Evolutionary conservation across 92 coral and sea anemone genomes (phyloP).

Genomic region (Heteractis magnifica): DNA sequence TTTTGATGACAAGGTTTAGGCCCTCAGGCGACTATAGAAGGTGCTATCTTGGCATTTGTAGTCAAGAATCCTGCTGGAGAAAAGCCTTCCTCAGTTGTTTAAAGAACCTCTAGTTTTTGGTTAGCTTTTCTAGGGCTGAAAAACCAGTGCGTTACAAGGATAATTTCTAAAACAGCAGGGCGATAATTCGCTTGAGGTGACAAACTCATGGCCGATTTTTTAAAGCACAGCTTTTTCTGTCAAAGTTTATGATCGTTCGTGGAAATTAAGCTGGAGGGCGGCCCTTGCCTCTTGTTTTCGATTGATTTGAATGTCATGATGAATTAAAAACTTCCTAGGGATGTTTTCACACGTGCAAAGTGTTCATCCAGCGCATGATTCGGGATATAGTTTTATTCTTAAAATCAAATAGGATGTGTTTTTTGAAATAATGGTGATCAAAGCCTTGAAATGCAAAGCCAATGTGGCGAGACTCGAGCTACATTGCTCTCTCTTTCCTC

Average conservation of each 20-base stretch:
- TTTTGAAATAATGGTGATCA: neutral
- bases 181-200: conserved; percentile 2
- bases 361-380: neutral
- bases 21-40: conserved; percentile 29
- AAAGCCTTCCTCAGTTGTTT: conserved; percentile 8
- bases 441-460: neutral
- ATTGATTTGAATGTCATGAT: neutral
- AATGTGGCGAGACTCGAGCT: neutral
- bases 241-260: neutral
- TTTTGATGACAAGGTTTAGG: conserved; percentile 21
- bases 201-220: neutral
- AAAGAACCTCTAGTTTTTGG: neutral
- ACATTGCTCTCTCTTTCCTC: neutral
- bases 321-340: neutral
- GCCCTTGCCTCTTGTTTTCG: conserved; percentile 6
- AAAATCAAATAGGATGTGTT: neutral
- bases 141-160: neutral
- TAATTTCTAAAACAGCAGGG: conserved; percentile 5
- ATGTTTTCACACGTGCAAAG: neutral
- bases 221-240: conserved; percentile 28
- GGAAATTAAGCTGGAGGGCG: conserved; percentile 4
- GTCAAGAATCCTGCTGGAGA: conserved; percentile 26
- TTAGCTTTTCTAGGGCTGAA: conserved; percentile 15
- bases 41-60: conserved; percentile 27
- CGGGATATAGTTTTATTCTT: neutral